Percentiles rank a stretch among this genome's conserved stretches.
phyloP scores from a whole-genome alignment of 2,113 vertebrate genomes.

The Saiga tatarica region DNA sequence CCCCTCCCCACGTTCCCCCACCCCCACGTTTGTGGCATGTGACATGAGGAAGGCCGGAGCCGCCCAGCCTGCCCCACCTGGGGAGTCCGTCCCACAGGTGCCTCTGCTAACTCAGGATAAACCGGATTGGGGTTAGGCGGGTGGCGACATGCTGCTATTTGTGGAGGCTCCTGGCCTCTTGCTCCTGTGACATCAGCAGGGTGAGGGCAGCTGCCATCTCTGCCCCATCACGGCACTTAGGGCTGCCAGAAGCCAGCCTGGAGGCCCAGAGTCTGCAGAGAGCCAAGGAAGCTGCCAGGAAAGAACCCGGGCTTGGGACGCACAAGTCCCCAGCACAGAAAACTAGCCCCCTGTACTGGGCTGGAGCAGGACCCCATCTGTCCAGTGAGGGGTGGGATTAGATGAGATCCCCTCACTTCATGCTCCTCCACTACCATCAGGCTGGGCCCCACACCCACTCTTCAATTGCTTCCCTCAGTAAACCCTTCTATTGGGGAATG shows the following conservation, averaged over 20 bases:
- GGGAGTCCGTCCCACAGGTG: background rate
- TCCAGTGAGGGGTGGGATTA: background rate
- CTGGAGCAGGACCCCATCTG: background rate
- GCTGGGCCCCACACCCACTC: background rate
- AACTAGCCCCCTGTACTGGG: fast-evolving
- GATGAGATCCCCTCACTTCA: background rate
- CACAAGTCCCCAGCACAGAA: background rate
- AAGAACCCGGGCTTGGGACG: background rate
- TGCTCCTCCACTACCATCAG: background rate
- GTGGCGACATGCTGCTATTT: conserved; percentile 54
- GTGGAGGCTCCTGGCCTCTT: conserved; percentile 28
- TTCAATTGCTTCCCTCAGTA: conserved; percentile 6
- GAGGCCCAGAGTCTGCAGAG: background rate
- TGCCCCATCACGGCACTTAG: background rate
- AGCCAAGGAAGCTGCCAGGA: background rate
- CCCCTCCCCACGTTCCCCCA: background rate
- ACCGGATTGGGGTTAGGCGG: conserved; percentile 46
- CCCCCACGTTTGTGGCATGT: background rate
- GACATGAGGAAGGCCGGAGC: conserved; percentile 37
- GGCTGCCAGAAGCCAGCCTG: background rate
- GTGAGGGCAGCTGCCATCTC: background rate
- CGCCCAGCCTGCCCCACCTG: background rate
- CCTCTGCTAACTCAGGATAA: conserved; percentile 68
- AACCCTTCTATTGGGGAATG: conserved; percentile 30
- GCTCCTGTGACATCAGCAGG: background rate